These are phyloP conservation scores for Macrotis lagotis DNA, from an alignment of 2,113 vertebrate genomes.

Conservation along the genomic window DNA sequence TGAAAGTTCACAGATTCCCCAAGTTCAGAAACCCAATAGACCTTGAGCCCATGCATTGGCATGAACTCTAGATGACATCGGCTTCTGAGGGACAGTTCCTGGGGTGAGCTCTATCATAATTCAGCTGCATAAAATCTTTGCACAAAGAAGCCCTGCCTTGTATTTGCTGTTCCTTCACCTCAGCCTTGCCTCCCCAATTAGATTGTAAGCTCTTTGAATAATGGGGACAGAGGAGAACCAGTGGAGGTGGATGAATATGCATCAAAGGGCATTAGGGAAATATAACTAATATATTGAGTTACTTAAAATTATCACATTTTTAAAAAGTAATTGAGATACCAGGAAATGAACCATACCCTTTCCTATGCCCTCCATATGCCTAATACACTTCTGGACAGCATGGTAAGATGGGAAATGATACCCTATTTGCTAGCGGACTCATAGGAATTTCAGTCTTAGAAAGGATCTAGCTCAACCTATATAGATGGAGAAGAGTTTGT, in stretches of 20 bases:
- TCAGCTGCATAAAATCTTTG: background rate
- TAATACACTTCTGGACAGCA: background rate
- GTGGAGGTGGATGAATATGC: background rate
- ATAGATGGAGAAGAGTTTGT: background rate
- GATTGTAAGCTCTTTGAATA: background rate
- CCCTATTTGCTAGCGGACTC: background rate
- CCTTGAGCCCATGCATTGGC: background rate
- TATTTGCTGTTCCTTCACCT: background rate
- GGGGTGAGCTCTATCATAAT: background rate
- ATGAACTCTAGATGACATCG: background rate
- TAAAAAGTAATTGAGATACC: background rate
- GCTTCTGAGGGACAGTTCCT: background rate
- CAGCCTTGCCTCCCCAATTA: slow-evolving; percentile 11
- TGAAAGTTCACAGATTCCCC: background rate
- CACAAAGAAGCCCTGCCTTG: background rate
- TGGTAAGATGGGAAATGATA: background rate
- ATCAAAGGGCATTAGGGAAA: background rate
- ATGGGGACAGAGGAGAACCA: background rate
- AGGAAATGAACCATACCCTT: background rate
- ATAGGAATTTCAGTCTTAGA: background rate
- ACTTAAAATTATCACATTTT: slow-evolving; percentile 1
- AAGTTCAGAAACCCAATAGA: background rate
- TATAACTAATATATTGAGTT: background rate
- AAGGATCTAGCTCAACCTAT: background rate
- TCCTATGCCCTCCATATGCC: background rate